Evolutionary conservation across 2,113 vertebrate genomes (phyloP).

Genomic region (Willisornis vidua): DNA sequence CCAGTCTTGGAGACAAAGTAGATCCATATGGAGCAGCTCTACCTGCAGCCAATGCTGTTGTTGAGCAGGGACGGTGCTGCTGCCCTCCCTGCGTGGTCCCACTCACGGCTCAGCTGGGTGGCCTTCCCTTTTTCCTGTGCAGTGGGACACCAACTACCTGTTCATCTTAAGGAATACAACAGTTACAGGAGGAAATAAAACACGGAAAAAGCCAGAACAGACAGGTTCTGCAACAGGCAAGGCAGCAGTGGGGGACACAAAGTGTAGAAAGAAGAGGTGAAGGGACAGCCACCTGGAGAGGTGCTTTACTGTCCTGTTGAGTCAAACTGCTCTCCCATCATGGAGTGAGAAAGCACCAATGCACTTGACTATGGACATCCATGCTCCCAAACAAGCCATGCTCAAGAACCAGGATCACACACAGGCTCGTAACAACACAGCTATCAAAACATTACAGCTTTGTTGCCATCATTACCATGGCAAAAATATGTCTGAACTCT

Average conservation of each 20-base stretch:
- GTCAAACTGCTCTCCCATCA: neutral
- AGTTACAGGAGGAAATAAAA: rapidly evolving
- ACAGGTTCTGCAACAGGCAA: neutral
- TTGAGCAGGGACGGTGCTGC: neutral
- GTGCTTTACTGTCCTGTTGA: rapidly evolving
- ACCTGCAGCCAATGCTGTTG: neutral
- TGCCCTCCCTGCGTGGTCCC: rapidly evolving
- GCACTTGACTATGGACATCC: neutral
- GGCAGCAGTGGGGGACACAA: neutral
- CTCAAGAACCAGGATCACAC: neutral
- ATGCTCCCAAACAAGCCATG: neutral
- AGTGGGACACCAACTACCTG: neutral
- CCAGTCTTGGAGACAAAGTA: neutral
- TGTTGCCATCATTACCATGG: neutral
- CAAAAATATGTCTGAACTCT: neutral
- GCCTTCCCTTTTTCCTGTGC: rapidly evolving
- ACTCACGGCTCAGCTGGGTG: rapidly evolving
- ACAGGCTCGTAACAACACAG: neutral
- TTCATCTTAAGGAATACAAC: rapidly evolving
- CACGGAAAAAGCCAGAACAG: neutral
- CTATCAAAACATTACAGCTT: neutral
- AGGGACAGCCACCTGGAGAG: neutral
- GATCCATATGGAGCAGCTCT: rapidly evolving
- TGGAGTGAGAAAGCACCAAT: neutral
- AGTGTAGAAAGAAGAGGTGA: neutral